A percentile compares a stretch with the other conserved stretches of the same genome.
Evolutionary conservation across 2,797 vertebrate species (phyloP).

Genomic region (Sebastes jordani): DNA sequence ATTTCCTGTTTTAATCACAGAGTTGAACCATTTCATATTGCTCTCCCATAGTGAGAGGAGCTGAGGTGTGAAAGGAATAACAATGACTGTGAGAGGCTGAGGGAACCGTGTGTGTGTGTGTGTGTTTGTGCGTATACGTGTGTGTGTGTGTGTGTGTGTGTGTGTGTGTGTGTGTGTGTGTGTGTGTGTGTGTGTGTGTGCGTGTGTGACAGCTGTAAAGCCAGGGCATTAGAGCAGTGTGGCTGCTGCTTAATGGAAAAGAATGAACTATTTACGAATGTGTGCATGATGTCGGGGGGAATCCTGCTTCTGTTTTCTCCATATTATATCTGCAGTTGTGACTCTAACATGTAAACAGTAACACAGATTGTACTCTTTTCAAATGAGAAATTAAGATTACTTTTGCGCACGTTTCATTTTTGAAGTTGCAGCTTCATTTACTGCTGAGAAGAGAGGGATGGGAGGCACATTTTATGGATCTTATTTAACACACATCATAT

Average conservation of each 20-base stretch:
- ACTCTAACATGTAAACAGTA: constrained; percentile 22
- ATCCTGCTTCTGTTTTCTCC: constrained; percentile 35
- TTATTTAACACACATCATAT: constrained; percentile 8
- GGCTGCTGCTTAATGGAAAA: constrained; percentile 58
- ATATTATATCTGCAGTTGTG: constrained; percentile 8
- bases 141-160: constrained; percentile 26
- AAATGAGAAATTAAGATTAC: constrained; percentile 6
- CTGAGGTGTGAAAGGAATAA: constrained; percentile 79
- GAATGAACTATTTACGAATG: constrained; percentile 60
- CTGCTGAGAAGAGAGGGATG: background rate
- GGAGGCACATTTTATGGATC: constrained; percentile 5
- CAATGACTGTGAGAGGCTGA: constrained; percentile 69
- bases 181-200: constrained; percentile 27
- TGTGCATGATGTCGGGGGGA: constrained; percentile 29
- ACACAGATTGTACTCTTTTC: background rate
- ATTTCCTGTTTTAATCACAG: constrained; percentile 65
- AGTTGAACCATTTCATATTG: constrained; percentile 68
- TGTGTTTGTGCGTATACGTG: constrained; percentile 17
- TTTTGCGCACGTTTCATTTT: background rate
- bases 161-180: constrained; percentile 18
- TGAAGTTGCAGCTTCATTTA: constrained; percentile 10
- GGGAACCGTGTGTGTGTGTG: constrained; percentile 8
- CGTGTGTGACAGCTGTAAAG: constrained; percentile 38
- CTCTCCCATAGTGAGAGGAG: constrained; percentile 60
- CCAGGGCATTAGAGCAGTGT: constrained; percentile 58